Base-by-base conservation (phyloP, 1,140 invertebrate genomes). In the Drosophila nannoptera region DNA sequence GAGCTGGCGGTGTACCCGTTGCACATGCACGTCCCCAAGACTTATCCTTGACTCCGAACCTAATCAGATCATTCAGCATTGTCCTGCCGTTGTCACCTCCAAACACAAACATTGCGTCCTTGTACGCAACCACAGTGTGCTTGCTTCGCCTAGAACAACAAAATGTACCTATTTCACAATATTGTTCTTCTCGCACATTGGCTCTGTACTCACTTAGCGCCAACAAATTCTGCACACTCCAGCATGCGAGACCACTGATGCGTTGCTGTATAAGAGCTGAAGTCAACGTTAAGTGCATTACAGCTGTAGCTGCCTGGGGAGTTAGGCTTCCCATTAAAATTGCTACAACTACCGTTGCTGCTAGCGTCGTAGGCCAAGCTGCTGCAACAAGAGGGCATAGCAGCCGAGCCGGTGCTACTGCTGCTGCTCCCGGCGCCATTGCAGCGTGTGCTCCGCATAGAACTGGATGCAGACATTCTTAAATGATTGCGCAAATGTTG, bases 181-280 rank as follows among this genome's bases (percentile, higher is more conserved):
- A 6, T 9, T 8, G 16, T 14, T 43, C 36, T 14, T 43, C 12
- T 12, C 2, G 4, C 16, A 45, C 7, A 22, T 7, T 43, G n/a
- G 9, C 12, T 45, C 0, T 36, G 1, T 12, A 73, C 87, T 77
- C 92, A 97, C 96, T 96, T 96, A 35, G 96, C 96, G 31, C 97
- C 97, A 58, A 99, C 97, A 91, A 99, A 99, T 90, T 98, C 97
- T 89, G 97, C 97, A 90, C 97, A 98, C 89, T 98, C 97, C 36
- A 96, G 95, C 96, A 98, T 97, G 54, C 94, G 92, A 84, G 95
- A 96, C 97, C 97, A 99, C 78, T 95, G 93, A 90, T 98, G 87
- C 0, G 88, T 89, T 32, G 87, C 75, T 8, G 83, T 89, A 43
- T 87, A 87, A 2, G 88, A 73, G 7, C 38, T 87, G 31, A 89